Percentiles rank a stretch among this genome's conserved stretches.
These are phyloP conservation scores for Ammodytes dubius DNA, from an alignment of 2,113 vertebrate species.

Conservation along the genomic window DNA sequence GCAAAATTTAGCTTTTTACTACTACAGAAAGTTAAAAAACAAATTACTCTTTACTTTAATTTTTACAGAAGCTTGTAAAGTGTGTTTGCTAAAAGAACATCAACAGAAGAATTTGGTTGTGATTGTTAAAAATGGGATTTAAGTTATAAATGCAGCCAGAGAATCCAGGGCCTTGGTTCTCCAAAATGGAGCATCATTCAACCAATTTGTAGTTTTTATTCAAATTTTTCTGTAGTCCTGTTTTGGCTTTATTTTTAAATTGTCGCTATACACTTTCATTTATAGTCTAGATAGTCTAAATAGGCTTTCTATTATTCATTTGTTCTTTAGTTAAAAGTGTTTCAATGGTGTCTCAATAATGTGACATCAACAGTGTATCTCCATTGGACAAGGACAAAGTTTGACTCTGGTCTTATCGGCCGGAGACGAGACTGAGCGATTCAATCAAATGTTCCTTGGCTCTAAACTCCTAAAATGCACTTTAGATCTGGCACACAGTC, in stretches of 20 bases:
- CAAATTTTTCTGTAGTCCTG: background rate
- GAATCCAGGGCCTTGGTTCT: background rate
- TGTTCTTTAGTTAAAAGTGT: background rate
- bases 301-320: background rate
- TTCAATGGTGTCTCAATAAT: background rate
- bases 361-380: conserved; percentile 10
- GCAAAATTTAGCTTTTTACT: too few relatives aligned
- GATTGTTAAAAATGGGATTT: background rate
- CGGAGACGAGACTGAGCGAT: conserved; percentile 13
- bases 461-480: conserved; percentile 24
- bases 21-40: background rate
- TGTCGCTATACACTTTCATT: too few relatives aligned
- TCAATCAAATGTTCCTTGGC: conserved; percentile 26
- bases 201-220: background rate
- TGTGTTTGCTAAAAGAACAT: background rate
- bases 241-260: background rate
- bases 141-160: background rate
- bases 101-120: background rate
- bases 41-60: background rate
- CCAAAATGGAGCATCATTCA: background rate
- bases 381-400: conserved; percentile 13
- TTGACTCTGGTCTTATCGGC: conserved; percentile 27
- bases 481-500: conserved; percentile 32
- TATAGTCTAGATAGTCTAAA: too few relatives aligned
- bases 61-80: background rate